Percentiles rank a stretch among this genome's conserved stretches.
Evolutionary conservation across 1,140 invertebrate genomes (phyloP).

Genomic region (Idris sp.): DNA sequence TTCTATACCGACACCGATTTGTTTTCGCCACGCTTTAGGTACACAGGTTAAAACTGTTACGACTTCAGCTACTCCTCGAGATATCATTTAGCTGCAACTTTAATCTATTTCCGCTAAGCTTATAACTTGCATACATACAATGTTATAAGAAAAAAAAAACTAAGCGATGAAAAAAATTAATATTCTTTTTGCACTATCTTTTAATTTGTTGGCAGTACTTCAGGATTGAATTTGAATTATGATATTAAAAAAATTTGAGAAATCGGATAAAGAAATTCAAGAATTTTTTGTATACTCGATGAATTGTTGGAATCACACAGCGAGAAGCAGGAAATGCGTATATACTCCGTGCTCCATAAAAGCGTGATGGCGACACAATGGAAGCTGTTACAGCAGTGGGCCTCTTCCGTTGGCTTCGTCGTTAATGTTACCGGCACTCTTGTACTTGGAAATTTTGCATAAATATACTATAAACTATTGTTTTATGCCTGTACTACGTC

Average conservation of each 20-base stretch:
- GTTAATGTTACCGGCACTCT: slow-evolving; percentile 57
- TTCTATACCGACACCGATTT: slow-evolving; percentile 56
- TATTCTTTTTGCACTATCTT: too few species aligned
- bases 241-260: too few species aligned
- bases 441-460: slow-evolving; percentile 72
- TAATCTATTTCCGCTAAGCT: slow-evolving; percentile 45
- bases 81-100: slow-evolving; percentile 60
- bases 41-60: slow-evolving; percentile 57
- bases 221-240: too few species aligned
- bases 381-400: slow-evolving; percentile 28
- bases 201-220: too few species aligned
- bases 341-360: slow-evolving; percentile 49
- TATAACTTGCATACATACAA: slow-evolving; percentile 22
- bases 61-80: slow-evolving; percentile 48
- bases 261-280: too few species aligned
- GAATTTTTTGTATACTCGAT: slow-evolving; percentile 3
- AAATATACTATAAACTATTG: slow-evolving; percentile 77
- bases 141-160: too few species aligned
- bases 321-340: slow-evolving; percentile 23
- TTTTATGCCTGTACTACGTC: slow-evolving; percentile 53
- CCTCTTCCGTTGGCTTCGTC: slow-evolving; percentile 33
- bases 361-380: slow-evolving; percentile 42
- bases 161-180: neutral
- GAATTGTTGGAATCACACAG: slow-evolving; percentile 27
- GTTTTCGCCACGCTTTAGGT: slow-evolving; percentile 53